A percentile compares a stretch with the other conserved stretches of the same genome.
phyloP scores from a whole-genome alignment of 2,888 invertebrate species.

The Noctua pronuba region DNA sequence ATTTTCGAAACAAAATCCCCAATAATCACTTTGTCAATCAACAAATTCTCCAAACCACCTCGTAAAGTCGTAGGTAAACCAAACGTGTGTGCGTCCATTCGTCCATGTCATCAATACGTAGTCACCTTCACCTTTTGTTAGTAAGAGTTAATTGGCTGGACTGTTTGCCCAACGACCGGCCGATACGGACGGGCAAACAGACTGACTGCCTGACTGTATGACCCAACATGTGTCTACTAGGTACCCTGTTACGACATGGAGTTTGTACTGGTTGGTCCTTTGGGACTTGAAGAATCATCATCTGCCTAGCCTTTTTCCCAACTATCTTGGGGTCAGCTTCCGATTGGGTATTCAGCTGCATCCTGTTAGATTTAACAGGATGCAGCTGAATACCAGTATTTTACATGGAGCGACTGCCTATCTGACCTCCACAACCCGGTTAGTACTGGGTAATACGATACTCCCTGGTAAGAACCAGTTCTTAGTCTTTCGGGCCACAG shows the following conservation, averaged over 20 bases:
- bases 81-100: conserved; percentile 14
- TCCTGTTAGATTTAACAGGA: no score
- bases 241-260: conserved; percentile 19
- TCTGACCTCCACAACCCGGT: no score
- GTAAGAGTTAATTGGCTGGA: conserved; percentile 46
- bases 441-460: no score
- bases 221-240: conserved; percentile 13
- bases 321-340: no score
- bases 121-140: conserved; percentile 51
- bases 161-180: conserved; percentile 41
- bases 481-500: no score
- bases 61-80: not conserved
- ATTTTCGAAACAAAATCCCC: not conserved
- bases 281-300: not conserved
- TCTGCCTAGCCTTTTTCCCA: no score
- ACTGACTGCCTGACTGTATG: conserved; percentile 12
- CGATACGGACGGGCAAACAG: conserved; percentile 34
- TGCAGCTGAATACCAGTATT: no score
- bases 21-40: not conserved
- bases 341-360: no score
- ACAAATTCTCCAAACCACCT: not conserved
- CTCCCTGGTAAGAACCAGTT: no score
- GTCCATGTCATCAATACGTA: conserved; percentile 25
- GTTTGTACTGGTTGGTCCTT: conserved; percentile 1
- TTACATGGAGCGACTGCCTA: no score